A percentile compares a stretch with the other conserved stretches of the same genome.
phyloP scores from a whole-genome alignment of 2,888 invertebrate species.

The Philereme vetulata region DNA sequence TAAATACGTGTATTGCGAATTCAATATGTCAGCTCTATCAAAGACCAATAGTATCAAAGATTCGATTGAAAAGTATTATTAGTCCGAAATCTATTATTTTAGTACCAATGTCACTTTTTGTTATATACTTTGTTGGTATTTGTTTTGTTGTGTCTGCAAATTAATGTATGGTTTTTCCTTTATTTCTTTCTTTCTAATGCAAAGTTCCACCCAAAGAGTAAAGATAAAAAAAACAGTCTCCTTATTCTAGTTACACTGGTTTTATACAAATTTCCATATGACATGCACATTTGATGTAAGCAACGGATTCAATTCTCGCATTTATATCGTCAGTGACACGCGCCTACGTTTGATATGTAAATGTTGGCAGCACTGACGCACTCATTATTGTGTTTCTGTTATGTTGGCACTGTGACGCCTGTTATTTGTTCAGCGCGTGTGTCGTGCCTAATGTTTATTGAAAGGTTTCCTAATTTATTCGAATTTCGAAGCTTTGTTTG shows the following conservation, averaged over 20 bases:
- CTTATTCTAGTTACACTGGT: not conserved
- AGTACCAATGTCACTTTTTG: no score
- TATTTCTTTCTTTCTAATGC: no score
- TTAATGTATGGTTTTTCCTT: no score
- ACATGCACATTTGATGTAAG: conserved; percentile 8
- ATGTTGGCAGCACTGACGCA: conserved; percentile 40
- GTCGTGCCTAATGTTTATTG: conserved; percentile 25
- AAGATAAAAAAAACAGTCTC: no score
- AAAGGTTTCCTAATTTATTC: conserved; percentile 24
- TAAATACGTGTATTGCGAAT: no score
- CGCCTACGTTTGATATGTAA: conserved; percentile 53
- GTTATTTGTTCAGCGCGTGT: conserved; percentile 26
- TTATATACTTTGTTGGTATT: no score
- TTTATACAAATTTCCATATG: not conserved
- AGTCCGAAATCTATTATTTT: no score
- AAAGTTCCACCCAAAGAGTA: no score
- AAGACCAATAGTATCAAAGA: no score
- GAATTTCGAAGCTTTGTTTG: conserved; percentile 13
- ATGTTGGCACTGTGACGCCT: conserved; percentile 27
- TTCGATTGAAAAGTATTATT: no score
- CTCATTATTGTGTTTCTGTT: conserved; percentile 41
- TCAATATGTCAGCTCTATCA: no score
- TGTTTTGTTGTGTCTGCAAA: no score
- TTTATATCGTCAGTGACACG: conserved; percentile 33
- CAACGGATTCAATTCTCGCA: conserved; percentile 31